Percentiles rank a stretch among this genome's conserved stretches.
Evolutionary conservation across 2,888 invertebrate species (phyloP).

Genomic region (Carcina quercana): DNA sequence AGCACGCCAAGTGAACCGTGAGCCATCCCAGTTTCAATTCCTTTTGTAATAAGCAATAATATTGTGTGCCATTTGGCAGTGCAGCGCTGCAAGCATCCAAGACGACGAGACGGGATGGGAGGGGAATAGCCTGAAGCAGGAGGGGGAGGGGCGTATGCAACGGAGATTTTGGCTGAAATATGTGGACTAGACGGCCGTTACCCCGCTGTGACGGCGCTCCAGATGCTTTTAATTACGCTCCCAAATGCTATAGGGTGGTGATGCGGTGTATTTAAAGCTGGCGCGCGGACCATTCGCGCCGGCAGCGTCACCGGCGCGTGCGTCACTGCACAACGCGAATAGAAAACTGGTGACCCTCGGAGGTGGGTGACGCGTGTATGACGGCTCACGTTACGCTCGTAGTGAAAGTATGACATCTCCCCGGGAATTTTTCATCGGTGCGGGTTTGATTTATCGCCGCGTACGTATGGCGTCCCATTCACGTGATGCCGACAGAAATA

Average conservation of each 20-base stretch:
- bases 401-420: conserved; percentile 24
- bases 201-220: conserved; percentile 34
- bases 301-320: conserved; percentile 57
- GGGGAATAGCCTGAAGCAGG: conserved; percentile 20
- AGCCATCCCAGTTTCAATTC: conserved; percentile 22
- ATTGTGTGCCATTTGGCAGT: conserved; percentile 39
- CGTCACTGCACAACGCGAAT: conserved; percentile 64
- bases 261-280: conserved; percentile 42
- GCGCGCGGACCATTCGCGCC: conserved; percentile 27
- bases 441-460: not conserved
- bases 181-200: conserved; percentile 43
- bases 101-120: too few species aligned
- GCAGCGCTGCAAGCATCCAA: conserved; percentile 28
- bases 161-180: conserved; percentile 39
- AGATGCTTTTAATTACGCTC: conserved; percentile 51
- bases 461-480: too few species aligned
- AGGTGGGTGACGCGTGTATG: conserved; percentile 42
- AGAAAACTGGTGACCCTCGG: conserved; percentile 63
- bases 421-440: conserved; percentile 1
- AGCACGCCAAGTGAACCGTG: conserved; percentile 20
- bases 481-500: too few species aligned
- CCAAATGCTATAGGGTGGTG: conserved; percentile 25
- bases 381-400: conserved; percentile 32
- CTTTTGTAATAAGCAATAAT: conserved; percentile 33
- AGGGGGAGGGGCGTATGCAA: conserved; percentile 21